phyloP scores from a whole-genome alignment of 2,888 invertebrate species.

The Tetheella fluctuosa region DNA sequence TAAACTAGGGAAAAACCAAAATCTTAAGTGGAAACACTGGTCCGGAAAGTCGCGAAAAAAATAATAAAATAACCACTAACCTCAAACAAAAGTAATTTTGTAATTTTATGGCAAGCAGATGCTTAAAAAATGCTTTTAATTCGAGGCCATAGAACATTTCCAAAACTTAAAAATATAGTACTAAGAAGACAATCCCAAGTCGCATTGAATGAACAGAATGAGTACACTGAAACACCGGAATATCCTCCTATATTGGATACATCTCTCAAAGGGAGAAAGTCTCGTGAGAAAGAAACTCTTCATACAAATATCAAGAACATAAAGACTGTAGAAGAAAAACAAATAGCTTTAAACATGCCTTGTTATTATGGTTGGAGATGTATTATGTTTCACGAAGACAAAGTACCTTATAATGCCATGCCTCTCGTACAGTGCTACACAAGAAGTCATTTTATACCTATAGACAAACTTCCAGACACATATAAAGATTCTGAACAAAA shows the following conservation, averaged over 20 bases:
- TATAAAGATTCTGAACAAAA: conserved; percentile 78
- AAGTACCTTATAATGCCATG: conserved; percentile 87
- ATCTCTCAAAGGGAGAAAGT: conserved; percentile 75
- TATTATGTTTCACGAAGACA: conserved; percentile 84
- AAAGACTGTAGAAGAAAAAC: conserved; percentile 92
- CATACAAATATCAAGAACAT: conserved; percentile 85
- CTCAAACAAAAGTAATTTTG: conserved; percentile 24
- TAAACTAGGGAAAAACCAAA: too few relatives aligned
- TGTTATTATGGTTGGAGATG: conserved; percentile 91
- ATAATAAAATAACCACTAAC: conserved; percentile 23
- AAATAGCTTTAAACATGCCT: conserved; percentile 92
- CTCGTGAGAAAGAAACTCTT: conserved; percentile 72
- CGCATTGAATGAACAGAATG: conserved; percentile 61
- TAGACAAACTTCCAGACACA: conserved; percentile 84
- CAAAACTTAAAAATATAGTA: conserved; percentile 57
- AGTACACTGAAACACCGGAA: conserved; percentile 71
- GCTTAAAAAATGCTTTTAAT: conserved; percentile 58
- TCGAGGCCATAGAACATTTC: conserved; percentile 59
- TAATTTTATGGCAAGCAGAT: conserved; percentile 9
- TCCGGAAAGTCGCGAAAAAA: too few relatives aligned
- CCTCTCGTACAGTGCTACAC: conserved; percentile 90
- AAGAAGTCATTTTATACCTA: conserved; percentile 87
- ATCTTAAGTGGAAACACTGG: too few relatives aligned
- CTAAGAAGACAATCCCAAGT: conserved; percentile 55
- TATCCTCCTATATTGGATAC: conserved; percentile 87